Evolutionary conservation across 2,888 invertebrate species (phyloP).

Genomic region (Microdon myrmicae): DNA sequence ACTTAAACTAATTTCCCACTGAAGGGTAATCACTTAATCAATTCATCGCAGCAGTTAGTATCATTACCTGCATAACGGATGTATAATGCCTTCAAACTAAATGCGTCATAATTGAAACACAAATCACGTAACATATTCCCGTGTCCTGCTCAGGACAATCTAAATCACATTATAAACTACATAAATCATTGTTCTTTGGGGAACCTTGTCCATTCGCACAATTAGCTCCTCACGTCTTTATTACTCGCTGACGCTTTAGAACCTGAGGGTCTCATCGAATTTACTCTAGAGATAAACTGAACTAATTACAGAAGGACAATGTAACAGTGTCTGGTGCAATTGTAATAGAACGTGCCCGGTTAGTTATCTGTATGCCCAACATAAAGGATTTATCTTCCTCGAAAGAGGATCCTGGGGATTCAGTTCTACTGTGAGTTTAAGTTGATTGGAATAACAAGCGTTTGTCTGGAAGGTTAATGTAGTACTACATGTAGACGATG

Average conservation of each 20-base stretch:
- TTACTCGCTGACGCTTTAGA: not conserved
- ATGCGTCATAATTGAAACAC: constrained; percentile 13
- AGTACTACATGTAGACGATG: no score
- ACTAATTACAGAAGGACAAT: constrained; percentile 20
- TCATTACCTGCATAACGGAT: not conserved
- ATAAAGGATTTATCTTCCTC: no score
- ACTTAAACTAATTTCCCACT: constrained; percentile 7
- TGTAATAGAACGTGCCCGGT: no score
- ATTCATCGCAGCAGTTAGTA: not conserved
- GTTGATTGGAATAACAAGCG: not conserved
- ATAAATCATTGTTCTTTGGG: constrained; percentile 12
- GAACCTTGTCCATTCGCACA: constrained; percentile 3
- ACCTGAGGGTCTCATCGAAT: constrained; percentile 9
- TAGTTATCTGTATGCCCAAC: not conserved
- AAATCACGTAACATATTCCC: constrained; percentile 20
- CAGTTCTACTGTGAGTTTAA: not conserved
- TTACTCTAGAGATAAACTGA: constrained; percentile 1
- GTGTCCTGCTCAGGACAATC: constrained; percentile 4
- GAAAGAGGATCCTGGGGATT: constrained; percentile 2
- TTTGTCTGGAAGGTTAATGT: no score
- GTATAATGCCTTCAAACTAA: not conserved
- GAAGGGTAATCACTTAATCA: constrained; percentile 26
- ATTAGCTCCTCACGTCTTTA: constrained; percentile 8
- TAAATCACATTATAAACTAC: constrained; percentile 11
- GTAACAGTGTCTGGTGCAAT: not conserved